phyloP scores from a whole-genome alignment of 2,888 invertebrate genomes.

The Lasioglossum vierecki region DNA sequence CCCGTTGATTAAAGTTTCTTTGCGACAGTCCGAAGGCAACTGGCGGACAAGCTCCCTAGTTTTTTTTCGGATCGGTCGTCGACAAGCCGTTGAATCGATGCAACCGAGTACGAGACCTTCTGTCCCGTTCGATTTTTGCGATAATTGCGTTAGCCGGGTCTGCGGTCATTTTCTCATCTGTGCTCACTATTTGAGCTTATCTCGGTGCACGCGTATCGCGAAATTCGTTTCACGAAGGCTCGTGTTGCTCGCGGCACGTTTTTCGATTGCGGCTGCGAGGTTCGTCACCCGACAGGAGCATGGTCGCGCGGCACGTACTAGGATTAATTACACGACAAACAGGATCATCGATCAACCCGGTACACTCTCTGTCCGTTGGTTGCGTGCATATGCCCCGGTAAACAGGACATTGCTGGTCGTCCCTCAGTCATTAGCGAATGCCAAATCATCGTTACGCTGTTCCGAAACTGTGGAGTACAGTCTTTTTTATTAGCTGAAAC shows the following conservation, averaged over 20 bases:
- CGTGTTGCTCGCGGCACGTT: not conserved
- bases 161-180: conserved; percentile 8
- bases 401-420: conserved; percentile 3
- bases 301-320: conserved; percentile 1
- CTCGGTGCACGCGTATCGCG: not conserved
- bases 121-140: conserved; percentile 31
- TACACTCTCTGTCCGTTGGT: conserved; percentile 23
- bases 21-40: not conserved
- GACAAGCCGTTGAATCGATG: conserved; percentile 47
- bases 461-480: no score
- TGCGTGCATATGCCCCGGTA: conserved; percentile 3
- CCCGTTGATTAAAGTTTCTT: conserved; percentile 41
- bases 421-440: not conserved
- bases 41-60: not conserved
- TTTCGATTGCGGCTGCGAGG: conserved; percentile 4
- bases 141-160: conserved; percentile 14
- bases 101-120: conserved; percentile 5
- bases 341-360: conserved; percentile 45
- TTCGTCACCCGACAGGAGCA: not conserved
- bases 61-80: not conserved
- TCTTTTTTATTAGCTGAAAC: no score
- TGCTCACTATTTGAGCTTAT: conserved; percentile 17
- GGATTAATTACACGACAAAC: conserved; percentile 51
- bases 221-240: conserved; percentile 15
- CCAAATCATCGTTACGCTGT: not conserved